These are phyloP conservation scores for Zele albiditarsus DNA, from an alignment of 2,888 invertebrate genomes.

Conservation along the genomic window DNA sequence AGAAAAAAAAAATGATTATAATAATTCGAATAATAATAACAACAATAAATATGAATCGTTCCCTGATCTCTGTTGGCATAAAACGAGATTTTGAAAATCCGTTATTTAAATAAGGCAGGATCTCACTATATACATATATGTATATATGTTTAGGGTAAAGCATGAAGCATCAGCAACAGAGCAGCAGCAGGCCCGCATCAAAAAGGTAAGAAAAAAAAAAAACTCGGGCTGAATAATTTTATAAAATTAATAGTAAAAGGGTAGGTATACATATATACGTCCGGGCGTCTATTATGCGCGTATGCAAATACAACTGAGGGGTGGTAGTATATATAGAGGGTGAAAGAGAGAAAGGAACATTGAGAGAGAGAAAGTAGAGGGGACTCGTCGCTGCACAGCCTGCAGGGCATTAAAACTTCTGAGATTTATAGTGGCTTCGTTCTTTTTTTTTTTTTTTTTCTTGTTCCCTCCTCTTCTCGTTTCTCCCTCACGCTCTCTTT, in stretches of 20 bases:
- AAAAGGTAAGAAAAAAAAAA: constrained; percentile 41
- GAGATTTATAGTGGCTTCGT: constrained; percentile 69
- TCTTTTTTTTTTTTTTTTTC: constrained; percentile 39
- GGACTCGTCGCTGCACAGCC: constrained; percentile 56
- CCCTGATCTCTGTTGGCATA: constrained; percentile 50
- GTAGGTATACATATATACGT: constrained; percentile 45
- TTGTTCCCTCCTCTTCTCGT: constrained; percentile 25
- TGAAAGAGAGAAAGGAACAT: constrained; percentile 21
- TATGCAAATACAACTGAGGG: constrained; percentile 67
- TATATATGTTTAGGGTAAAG: background rate
- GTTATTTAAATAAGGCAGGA: constrained; percentile 69
- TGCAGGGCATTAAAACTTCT: constrained; percentile 69
- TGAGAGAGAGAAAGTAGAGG: constrained; percentile 45
- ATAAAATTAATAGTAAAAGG: constrained; percentile 64
- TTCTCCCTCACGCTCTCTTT: constrained; percentile 2
- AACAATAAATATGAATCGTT: constrained; percentile 35
- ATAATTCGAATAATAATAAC: constrained; percentile 1
- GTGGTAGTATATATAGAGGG: constrained; percentile 42
- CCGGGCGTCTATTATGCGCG: constrained; percentile 43
- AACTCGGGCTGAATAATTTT: constrained; percentile 68
- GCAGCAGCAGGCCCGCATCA: constrained; percentile 26
- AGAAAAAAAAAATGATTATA: background rate
- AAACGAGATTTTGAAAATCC: constrained; percentile 72
- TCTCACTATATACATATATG: constrained; percentile 7
- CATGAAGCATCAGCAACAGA: constrained; percentile 17